phyloP scores from a whole-genome alignment of 1,140 invertebrate species.

The Helicoverpa armigera region DNA sequence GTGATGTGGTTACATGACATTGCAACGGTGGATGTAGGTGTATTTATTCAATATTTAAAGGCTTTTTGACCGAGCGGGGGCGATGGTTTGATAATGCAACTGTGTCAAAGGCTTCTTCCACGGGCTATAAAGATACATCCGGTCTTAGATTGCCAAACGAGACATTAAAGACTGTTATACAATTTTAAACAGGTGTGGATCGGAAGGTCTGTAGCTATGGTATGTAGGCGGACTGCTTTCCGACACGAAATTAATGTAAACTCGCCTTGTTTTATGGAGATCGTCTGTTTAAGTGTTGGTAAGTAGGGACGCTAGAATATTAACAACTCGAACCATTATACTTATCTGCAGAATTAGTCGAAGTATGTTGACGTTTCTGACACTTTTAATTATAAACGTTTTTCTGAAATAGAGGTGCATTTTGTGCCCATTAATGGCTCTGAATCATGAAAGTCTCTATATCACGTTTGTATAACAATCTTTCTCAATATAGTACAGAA shows the following conservation, averaged over 20 bases:
- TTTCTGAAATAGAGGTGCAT: too few relatives aligned
- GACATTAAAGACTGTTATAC: constrained; percentile 54
- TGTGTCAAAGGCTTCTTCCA: constrained; percentile 70
- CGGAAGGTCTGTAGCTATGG: constrained; percentile 5
- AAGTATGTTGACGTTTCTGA: too few relatives aligned
- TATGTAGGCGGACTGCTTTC: constrained; percentile 37
- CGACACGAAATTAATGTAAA: not conserved
- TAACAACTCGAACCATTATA: not conserved
- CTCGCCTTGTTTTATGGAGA: not conserved
- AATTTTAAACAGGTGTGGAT: constrained; percentile 46
- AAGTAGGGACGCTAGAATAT: not conserved
- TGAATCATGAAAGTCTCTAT: too few relatives aligned
- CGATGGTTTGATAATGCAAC: constrained; percentile 70
- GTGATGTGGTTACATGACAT: constrained; percentile 66
- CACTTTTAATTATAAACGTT: too few relatives aligned
- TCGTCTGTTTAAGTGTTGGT: not conserved
- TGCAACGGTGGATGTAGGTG: constrained; percentile 72
- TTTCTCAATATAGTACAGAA: too few relatives aligned
- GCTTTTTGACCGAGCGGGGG: constrained; percentile 69
- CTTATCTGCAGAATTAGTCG: too few relatives aligned
- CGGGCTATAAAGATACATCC: constrained; percentile 62
- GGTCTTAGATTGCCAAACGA: constrained; percentile 60
- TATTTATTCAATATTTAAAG: constrained; percentile 74
- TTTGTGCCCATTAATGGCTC: too few relatives aligned
- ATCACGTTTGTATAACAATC: too few relatives aligned